Percentiles rank a stretch among this genome's conserved stretches.
These are phyloP conservation scores for Holacanthella duospinosa DNA, from an alignment of 2,888 invertebrate species.

Conservation along the genomic window DNA sequence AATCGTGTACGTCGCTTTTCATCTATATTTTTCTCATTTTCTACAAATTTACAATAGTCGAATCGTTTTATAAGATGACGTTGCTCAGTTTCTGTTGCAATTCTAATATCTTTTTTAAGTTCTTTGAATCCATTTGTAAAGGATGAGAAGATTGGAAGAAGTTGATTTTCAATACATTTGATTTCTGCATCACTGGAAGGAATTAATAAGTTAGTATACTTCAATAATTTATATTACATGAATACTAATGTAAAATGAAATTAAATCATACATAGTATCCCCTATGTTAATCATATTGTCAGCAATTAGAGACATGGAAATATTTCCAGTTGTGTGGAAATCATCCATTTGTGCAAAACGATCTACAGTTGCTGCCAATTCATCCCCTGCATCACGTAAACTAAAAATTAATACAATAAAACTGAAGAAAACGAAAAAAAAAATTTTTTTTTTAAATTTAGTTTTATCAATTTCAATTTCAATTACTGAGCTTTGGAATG, in stretches of 20 bases:
- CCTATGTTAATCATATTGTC: background rate
- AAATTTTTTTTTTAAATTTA: too few relatives aligned
- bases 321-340: background rate
- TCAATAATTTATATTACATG: background rate
- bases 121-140: background rate
- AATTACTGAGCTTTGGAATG: too few relatives aligned
- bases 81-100: background rate
- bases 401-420: too few relatives aligned
- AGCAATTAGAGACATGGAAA: background rate
- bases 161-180: background rate
- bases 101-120: background rate
- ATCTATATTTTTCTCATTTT: too few relatives aligned
- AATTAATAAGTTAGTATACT: background rate
- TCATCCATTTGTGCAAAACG: background rate
- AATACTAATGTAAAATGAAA: too few relatives aligned
- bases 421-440: too few relatives aligned
- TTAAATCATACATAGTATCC: background rate
- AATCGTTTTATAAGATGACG: too few relatives aligned
- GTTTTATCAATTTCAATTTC: too few relatives aligned
- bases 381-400: background rate
- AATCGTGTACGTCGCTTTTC: too few relatives aligned
- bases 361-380: background rate
- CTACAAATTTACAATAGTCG: too few relatives aligned
- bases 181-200: background rate
- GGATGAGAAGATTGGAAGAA: background rate